These are phyloP conservation scores for Perccottus glenii DNA, from an alignment of 2,113 vertebrate genomes.

Conservation along the genomic window DNA sequence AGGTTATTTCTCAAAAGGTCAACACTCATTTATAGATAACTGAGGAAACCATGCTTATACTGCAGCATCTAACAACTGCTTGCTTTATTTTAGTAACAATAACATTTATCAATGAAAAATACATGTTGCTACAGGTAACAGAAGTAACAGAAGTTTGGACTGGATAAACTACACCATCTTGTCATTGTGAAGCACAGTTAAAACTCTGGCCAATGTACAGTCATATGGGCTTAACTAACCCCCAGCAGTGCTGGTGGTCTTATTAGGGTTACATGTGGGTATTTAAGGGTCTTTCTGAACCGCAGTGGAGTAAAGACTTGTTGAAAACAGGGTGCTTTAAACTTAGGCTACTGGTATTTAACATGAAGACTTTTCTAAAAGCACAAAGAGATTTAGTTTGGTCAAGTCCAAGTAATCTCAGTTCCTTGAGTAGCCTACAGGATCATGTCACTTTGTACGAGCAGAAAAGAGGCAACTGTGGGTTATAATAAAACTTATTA, in stretches of 20 bases:
- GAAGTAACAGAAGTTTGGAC: too few relatives aligned
- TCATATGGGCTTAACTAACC: conserved; percentile 3
- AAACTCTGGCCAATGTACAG: too few relatives aligned
- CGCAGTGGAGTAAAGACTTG: conserved; percentile 8
- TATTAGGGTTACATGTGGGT: conserved; percentile 50
- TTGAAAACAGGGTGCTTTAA: neutral
- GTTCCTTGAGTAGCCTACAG: conserved; percentile 1
- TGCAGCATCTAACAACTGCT: too few relatives aligned
- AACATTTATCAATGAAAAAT: too few relatives aligned
- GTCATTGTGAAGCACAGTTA: too few relatives aligned
- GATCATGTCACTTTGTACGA: neutral
- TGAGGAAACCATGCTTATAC: neutral
- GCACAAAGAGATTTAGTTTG: conserved; percentile 6
- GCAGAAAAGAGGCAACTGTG: too few relatives aligned
- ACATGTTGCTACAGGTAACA: too few relatives aligned
- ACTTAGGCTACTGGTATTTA: conserved; percentile 53
- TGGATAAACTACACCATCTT: too few relatives aligned
- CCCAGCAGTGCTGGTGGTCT: conserved; percentile 17
- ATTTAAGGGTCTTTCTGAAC: conserved; percentile 41
- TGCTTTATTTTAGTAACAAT: too few relatives aligned
- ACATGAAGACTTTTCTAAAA: conserved; percentile 42
- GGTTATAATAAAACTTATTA: too few relatives aligned
- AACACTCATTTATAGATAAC: conserved; percentile 19
- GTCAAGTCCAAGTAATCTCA: conserved; percentile 22
- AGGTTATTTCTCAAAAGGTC: conserved; percentile 28